Conservation (phyloP, 1,140 invertebrate genomes). For the Saccostrea glomerata region DNA sequence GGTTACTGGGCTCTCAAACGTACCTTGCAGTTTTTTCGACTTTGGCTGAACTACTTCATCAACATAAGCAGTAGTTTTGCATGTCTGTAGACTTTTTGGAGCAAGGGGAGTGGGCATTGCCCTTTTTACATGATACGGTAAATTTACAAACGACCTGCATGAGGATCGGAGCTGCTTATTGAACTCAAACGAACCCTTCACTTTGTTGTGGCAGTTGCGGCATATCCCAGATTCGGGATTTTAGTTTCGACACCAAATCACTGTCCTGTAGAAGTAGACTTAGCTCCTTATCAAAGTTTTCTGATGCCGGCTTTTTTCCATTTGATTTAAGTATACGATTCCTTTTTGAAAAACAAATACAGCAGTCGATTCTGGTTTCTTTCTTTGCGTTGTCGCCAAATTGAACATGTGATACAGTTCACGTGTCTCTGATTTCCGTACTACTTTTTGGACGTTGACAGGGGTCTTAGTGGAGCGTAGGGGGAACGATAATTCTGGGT, state of each 20-base stretch:
- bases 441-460: too few species aligned
- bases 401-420: background rate
- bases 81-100: background rate
- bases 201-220: slow-evolving; percentile 3
- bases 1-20: background rate
- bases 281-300: background rate
- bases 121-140: slow-evolving; percentile 3
- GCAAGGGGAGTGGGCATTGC: slow-evolving; percentile 1
- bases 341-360: background rate
- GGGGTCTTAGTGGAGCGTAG: too few species aligned
- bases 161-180: background rate
- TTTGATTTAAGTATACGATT: background rate
- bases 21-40: background rate
- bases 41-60: background rate
- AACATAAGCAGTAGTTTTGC: background rate
- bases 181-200: background rate
- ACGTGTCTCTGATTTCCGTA: too few species aligned
- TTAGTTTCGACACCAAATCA: background rate
- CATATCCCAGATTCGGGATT: background rate
- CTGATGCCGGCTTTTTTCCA: background rate
- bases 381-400: slow-evolving; percentile 18
- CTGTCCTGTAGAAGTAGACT: background rate
- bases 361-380: background rate
- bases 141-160: slow-evolving; percentile 12
- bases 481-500: too few species aligned